These are phyloP conservation scores for Magallana angulata DNA, from an alignment of 1,140 invertebrate genomes.

Conservation along the genomic window DNA sequence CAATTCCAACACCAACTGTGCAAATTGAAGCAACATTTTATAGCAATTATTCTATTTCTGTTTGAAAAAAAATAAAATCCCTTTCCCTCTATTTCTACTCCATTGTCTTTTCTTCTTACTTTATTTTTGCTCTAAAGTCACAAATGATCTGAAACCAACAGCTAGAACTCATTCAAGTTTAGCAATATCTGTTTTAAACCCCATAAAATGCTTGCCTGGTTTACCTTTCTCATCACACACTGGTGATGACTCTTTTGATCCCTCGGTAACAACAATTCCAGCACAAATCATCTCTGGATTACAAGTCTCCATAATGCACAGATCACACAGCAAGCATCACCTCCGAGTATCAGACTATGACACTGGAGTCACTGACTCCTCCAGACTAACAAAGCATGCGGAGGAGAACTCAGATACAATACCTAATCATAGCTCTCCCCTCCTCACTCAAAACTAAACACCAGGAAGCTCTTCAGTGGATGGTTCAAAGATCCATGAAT, in stretches of 20 bases:
- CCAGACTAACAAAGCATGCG: background rate
- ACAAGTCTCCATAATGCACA: background rate
- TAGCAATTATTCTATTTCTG: slow-evolving; percentile 3
- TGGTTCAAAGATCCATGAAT: background rate
- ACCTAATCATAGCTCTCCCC: background rate
- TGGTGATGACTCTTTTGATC: slow-evolving; percentile 2
- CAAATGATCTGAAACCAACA: no score
- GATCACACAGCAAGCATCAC: background rate
- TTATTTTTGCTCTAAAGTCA: no score
- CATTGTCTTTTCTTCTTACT: background rate
- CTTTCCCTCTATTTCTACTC: background rate
- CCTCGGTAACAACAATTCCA: background rate
- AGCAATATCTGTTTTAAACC: no score
- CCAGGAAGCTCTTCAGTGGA: background rate
- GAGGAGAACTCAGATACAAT: background rate
- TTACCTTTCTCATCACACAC: slow-evolving; percentile 25
- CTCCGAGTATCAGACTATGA: background rate
- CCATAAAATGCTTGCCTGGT: background rate
- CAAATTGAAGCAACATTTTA: slow-evolving; percentile 3
- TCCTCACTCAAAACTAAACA: background rate
- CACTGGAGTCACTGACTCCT: slow-evolving; percentile 25
- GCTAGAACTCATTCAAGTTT: no score
- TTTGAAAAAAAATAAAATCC: background rate
- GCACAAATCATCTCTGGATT: background rate
- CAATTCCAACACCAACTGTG: background rate